Evolutionary conservation across 1,140 invertebrate species (phyloP).

Genomic region (Euwallacea fornicatus): DNA sequence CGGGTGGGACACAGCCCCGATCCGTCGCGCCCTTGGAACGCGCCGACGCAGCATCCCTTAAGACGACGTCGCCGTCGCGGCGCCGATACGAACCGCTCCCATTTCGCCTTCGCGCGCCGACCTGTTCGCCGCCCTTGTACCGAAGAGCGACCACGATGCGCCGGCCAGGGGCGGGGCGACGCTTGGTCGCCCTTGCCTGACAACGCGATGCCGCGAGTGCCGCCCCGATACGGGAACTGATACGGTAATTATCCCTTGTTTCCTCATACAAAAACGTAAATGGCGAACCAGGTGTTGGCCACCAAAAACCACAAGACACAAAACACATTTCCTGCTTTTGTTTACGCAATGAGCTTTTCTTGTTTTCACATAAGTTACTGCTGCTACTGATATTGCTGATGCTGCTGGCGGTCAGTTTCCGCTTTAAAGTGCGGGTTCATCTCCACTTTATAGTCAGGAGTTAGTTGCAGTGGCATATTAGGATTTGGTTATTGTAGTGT

Average conservation of each 20-base stretch:
- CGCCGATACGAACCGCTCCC: conserved; percentile 34
- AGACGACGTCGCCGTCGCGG: conserved; percentile 17
- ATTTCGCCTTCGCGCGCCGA: conserved; percentile 37
- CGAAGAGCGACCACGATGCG: conserved; percentile 37
- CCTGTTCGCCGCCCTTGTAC: conserved; percentile 18
- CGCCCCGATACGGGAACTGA: conserved; percentile 30
- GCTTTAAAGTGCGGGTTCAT: background rate
- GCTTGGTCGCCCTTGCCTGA: conserved; percentile 35
- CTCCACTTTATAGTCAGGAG: background rate
- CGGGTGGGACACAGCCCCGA: conserved; percentile 16
- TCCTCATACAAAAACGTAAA: no score
- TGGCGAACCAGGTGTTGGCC: no score
- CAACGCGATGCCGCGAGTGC: conserved; percentile 37
- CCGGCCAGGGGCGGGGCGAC: conserved; percentile 38
- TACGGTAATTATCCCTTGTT: conserved; percentile 22
- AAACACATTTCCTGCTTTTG: background rate
- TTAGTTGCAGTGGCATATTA: no score
- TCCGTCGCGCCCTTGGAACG: conserved; percentile 20
- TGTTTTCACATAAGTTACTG: background rate
- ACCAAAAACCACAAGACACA: no score
- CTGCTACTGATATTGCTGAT: background rate
- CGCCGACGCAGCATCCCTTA: conserved; percentile 32
- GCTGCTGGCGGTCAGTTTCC: no score
- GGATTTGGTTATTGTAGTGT: no score
- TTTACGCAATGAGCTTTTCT: background rate